Base-by-base conservation (phyloP, 1,140 invertebrate genomes). In the Diachasmimorpha longicaudata region DNA sequence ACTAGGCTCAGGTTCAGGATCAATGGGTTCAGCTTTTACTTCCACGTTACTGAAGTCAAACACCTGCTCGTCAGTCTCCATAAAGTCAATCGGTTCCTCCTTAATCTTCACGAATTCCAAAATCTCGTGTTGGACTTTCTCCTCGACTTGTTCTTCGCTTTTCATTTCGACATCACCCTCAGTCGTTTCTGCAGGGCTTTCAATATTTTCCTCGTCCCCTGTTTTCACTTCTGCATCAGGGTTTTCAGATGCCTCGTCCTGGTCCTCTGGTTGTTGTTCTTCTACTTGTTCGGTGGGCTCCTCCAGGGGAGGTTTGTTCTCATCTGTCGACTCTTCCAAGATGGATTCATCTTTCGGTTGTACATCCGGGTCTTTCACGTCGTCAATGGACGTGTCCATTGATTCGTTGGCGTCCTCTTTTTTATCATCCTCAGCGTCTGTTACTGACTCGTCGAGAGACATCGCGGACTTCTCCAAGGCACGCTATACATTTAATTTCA, bases 21-120 rank as follows among this genome's bases (percentile, higher is more conserved):
- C 92, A 9, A 90, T 72, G 21, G 92, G 91, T 81, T 93, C 92
- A 80, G 89, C 87, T 80, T 92, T 92, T 66, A 92, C 84, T 81
- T 90, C 90, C 14, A 92, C 81, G 16, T 88, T 82, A 11, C 66
- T 79, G 16, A 84, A 86, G 73, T 83, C 83, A 8, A 83, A 81
- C 71, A 14, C 25, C n/a, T 10, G 48, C 9, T 71, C 68, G 13
- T 48, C 66, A 70, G 23, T 76, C 81, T 86, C 85, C 68, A 77
- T 78, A 14, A 78, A 81, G 8, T 88, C 88, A 16, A 81, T 79
- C n/a, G 86, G 87, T 73, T 89, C 85, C 6, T 88, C 80, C 78
- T 92, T 92, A 42, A 92, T 88, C 71, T 92, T 91, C 21, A 92
- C 90, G 79, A 92, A 91, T 72, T 91, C 91, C 19, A 31, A 1